Evolutionary conservation across 2,888 invertebrate species (phyloP).

Genomic region (Cryptus armator): DNA sequence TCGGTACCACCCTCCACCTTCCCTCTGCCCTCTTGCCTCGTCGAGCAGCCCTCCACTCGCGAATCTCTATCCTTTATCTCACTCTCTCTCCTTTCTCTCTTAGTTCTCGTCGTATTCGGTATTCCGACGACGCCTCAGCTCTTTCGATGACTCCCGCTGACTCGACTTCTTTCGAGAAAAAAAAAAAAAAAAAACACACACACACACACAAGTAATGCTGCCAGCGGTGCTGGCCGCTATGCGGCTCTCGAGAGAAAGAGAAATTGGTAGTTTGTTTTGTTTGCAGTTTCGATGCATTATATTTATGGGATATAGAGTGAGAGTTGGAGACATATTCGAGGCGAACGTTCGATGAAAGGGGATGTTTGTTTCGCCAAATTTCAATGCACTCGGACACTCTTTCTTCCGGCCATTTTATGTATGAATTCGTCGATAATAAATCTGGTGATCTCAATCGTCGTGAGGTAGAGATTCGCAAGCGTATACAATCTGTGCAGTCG

Average conservation of each 20-base stretch:
- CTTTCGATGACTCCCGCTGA: slow-evolving; percentile 80
- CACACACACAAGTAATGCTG: slow-evolving; percentile 20
- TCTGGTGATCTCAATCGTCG: slow-evolving; percentile 53
- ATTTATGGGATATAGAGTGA: slow-evolving; percentile 50
- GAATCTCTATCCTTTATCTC: slow-evolving; percentile 60
- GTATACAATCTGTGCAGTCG: neutral
- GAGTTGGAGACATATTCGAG: slow-evolving; percentile 36
- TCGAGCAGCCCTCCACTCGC: slow-evolving; percentile 62
- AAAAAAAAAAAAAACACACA: slow-evolving; percentile 4
- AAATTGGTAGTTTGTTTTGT: slow-evolving; percentile 60
- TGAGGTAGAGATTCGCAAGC: slow-evolving; percentile 20
- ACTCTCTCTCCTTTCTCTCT: slow-evolving; percentile 63
- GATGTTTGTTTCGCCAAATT: slow-evolving; percentile 56
- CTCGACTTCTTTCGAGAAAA: slow-evolving; percentile 65
- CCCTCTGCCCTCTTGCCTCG: slow-evolving; percentile 66
- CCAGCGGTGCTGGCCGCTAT: neutral
- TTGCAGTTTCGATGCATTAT: slow-evolving; percentile 59
- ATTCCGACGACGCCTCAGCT: slow-evolving; percentile 76
- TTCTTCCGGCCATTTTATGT: slow-evolving; percentile 43
- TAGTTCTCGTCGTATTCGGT: slow-evolving; percentile 73
- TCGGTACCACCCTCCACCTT: slow-evolving; percentile 62
- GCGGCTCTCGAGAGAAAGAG: slow-evolving; percentile 44
- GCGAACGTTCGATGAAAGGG: slow-evolving; percentile 41
- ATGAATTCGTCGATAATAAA: slow-evolving; percentile 57
- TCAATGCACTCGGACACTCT: slow-evolving; percentile 39